Evolutionary conservation across 2,797 vertebrate species (phyloP).

Genomic region (Tangara arthus): DNA sequence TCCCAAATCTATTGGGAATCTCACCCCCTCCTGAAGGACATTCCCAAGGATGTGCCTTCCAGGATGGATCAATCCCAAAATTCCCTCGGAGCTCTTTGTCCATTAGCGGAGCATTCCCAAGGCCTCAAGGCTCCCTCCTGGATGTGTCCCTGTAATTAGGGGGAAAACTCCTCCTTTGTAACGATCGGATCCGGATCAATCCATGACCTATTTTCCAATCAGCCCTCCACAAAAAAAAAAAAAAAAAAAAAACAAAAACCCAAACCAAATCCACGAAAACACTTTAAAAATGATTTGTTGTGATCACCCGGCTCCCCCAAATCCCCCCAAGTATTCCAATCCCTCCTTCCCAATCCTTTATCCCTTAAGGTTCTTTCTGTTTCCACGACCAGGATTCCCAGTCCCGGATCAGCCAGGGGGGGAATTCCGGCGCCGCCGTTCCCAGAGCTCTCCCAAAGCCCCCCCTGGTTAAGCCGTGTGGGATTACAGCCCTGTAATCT

Average conservation of each 20-base stretch:
- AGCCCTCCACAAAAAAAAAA: neutral
- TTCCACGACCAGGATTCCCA: conserved; percentile 86
- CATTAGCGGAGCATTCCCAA: neutral
- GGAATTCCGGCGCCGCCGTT: conserved; percentile 66
- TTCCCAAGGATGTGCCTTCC: neutral
- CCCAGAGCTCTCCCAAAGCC: conserved; percentile 74
- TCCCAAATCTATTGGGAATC: neutral
- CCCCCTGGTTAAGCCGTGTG: conserved; percentile 76
- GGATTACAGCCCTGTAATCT: conserved; percentile 89
- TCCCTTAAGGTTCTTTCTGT: conserved; percentile 90
- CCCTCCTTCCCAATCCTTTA: conserved; percentile 82
- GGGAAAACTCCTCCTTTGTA: accelerated
- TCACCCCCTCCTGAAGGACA: accelerated
- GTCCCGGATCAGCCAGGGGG: neutral
- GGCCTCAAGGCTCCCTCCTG: neutral
- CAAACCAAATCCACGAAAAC: neutral
- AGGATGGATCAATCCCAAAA: neutral
- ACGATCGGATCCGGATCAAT: accelerated
- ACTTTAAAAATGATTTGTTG: conserved; percentile 72
- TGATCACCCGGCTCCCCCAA: conserved; percentile 79
- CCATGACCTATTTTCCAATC: neutral
- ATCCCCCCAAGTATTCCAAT: conserved; percentile 79
- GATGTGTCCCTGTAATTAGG: neutral
- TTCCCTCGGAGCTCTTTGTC: neutral
- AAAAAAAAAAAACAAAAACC: no score